Conservation (phyloP, 2,797 vertebrate species). For the Nyctalus aviator region DNA sequence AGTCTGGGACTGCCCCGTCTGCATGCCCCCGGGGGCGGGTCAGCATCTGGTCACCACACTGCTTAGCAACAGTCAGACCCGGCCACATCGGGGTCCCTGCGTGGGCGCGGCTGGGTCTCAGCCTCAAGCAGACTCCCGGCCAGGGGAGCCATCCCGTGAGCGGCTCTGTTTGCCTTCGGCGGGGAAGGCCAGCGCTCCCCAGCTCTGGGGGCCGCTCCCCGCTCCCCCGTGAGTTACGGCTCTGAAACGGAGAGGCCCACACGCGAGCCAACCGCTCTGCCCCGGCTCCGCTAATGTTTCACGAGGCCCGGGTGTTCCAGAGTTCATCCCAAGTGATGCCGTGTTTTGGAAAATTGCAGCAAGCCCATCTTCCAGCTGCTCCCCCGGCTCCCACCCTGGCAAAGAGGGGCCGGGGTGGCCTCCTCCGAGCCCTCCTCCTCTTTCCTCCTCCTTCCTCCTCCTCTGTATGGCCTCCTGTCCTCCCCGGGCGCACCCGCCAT, state of each 20-base stretch:
- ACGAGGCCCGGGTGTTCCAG: not conserved
- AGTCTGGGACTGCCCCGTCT: rapidly evolving
- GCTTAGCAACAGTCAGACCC: rapidly evolving
- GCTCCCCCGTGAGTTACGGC: not conserved
- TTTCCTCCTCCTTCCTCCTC: too few species aligned
- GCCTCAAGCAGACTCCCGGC: rapidly evolving
- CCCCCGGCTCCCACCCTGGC: not conserved
- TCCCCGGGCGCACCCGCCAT: conserved; percentile 55
- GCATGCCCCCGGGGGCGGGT: rapidly evolving
- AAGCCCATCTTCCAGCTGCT: not conserved
- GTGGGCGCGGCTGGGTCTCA: rapidly evolving
- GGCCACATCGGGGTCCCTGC: rapidly evolving
- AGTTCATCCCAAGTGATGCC: conserved; percentile 42
- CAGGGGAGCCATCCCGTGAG: not conserved
- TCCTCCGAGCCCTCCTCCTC: too few species aligned
- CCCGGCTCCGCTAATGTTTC: conserved; percentile 18
- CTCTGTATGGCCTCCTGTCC: not conserved
- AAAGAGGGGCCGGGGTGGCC: rapidly evolving
- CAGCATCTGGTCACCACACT: rapidly evolving
- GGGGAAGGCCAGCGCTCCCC: conserved; percentile 5
- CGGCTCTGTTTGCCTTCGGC: not conserved
- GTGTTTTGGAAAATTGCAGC: conserved; percentile 60
- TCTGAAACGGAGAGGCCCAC: not conserved
- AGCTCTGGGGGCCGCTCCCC: not conserved
- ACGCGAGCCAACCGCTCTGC: not conserved